These are phyloP conservation scores for Callipepla squamata DNA, from an alignment of 2,113 vertebrate genomes.

Conservation along the genomic window DNA sequence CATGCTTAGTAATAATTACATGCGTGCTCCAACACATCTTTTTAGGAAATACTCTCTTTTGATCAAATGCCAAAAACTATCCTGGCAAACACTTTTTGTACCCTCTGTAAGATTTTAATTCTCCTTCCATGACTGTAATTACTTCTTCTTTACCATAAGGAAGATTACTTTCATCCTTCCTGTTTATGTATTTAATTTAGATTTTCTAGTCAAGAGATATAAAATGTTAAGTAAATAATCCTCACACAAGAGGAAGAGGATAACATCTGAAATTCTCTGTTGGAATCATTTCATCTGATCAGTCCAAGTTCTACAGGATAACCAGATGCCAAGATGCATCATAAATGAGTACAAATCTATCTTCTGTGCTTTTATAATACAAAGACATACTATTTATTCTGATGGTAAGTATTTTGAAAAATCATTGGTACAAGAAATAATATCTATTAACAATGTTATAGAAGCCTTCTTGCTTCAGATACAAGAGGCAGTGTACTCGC, in stretches of 20 bases:
- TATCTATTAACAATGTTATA: not conserved
- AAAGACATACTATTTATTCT: not conserved
- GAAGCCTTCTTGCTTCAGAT: not conserved
- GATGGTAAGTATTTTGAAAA: not conserved
- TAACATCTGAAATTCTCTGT: not conserved
- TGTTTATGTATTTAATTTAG: not conserved
- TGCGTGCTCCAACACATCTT: not conserved
- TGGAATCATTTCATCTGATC: constrained; percentile 1
- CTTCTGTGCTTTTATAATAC: not conserved
- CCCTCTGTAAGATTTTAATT: not conserved
- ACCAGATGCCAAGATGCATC: not conserved
- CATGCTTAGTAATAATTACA: not conserved
- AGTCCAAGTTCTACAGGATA: constrained; percentile 22
- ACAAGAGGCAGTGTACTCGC: not conserved
- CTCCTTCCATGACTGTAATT: not conserved
- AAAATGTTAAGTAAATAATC: not conserved
- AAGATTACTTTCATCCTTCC: constrained; percentile 7
- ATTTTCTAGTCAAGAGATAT: constrained; percentile 7
- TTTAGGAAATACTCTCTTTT: not conserved
- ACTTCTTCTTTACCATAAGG: not conserved
- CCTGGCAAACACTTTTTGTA: not conserved
- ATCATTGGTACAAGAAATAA: not conserved
- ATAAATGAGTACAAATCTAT: not conserved
- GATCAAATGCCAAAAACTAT: not conserved
- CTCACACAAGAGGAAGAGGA: not conserved